Evolutionary conservation across 53 echinoderm and acorn worm genomes (phyloP).

Genomic region (Arbacia lixula): DNA sequence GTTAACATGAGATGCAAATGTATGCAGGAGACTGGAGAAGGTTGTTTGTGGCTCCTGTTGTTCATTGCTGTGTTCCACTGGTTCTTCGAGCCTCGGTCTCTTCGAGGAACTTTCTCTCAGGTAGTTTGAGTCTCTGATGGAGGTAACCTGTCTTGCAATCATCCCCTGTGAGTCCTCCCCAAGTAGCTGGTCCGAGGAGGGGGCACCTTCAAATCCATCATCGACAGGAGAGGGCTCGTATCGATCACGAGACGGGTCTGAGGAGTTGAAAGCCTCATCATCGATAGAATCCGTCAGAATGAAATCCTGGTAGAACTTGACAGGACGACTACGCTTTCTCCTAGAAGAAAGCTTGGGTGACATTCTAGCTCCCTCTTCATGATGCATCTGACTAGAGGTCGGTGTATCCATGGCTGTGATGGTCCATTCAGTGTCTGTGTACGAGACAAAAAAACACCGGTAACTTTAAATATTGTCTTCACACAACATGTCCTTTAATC

Average conservation of each 20-base stretch:
- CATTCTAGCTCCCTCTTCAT: conserved; percentile 19
- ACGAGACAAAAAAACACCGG: neutral
- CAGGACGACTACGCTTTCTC: conserved; percentile 47
- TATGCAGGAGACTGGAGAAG: conserved; percentile 46
- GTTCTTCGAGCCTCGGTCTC: conserved; percentile 4
- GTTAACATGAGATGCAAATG: conserved; percentile 49
- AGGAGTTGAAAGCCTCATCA: neutral
- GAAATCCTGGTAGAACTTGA: conserved; percentile 36
- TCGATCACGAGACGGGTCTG: no score
- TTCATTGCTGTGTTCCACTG: no score
- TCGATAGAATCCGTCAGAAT: neutral
- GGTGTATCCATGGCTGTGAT: conserved; percentile 5
- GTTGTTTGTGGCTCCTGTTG: conserved; percentile 12
- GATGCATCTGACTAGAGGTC: no score
- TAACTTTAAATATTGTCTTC: no score
- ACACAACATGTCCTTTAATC: no score
- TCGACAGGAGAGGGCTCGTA: no score
- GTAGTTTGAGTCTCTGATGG: conserved; percentile 16
- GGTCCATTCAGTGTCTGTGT: neutral
- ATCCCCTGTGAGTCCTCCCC: neutral
- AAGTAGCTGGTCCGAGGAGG: neutral
- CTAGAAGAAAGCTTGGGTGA: conserved; percentile 27
- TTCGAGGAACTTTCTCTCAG: neutral
- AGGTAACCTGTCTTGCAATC: conserved; percentile 32
- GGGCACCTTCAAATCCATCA: neutral